phyloP scores from a whole-genome alignment of 1,140 invertebrate genomes.

The Hydropsyche tenuis region DNA sequence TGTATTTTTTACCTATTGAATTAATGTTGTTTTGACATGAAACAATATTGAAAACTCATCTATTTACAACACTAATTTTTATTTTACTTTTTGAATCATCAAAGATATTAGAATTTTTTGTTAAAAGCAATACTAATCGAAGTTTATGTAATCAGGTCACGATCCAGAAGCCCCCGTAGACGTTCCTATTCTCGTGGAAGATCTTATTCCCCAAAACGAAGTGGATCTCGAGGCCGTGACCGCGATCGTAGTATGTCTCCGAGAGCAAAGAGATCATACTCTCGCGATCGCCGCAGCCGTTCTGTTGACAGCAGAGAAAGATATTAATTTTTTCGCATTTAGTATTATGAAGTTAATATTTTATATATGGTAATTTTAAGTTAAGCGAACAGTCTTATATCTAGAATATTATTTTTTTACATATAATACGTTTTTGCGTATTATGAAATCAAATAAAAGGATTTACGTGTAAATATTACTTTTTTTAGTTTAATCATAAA shows the following conservation, averaged over 20 bases:
- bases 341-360: background rate
- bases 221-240: constrained; percentile 28
- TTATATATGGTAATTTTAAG: background rate
- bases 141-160: constrained; percentile 19
- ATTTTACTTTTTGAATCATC: background rate
- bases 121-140: background rate
- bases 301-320: constrained; percentile 32
- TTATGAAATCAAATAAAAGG: no score
- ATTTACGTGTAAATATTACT: no score
- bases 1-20: background rate
- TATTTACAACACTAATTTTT: background rate
- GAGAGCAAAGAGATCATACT: constrained; percentile 13
- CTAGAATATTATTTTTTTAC: no score
- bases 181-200: constrained; percentile 33
- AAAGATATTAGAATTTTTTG: background rate
- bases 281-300: constrained; percentile 32
- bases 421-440: no score
- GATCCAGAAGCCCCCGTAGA: constrained; percentile 28
- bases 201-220: constrained; percentile 33
- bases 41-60: background rate
- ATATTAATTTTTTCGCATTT: constrained; percentile 15
- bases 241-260: constrained; percentile 30
- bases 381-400: no score
- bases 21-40: no score
- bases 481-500: no score